Conservation (phyloP, 2,888 invertebrate species). For the Gastracanthus pulcherrimus region DNA sequence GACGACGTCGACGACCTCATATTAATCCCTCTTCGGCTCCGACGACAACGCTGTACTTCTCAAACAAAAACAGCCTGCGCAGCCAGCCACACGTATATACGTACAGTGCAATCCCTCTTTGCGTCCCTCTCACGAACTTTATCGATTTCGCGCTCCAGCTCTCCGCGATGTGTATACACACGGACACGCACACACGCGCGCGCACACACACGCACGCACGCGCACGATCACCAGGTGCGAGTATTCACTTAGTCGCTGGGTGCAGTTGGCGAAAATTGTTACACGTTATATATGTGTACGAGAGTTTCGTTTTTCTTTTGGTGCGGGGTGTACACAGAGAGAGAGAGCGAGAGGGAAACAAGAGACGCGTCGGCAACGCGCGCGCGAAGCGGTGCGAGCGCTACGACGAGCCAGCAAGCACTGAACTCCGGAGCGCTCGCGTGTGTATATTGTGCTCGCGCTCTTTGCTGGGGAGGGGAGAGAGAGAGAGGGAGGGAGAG, state of each 20-base stretch:
- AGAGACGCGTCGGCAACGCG: background rate
- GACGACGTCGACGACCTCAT: too few relatives aligned
- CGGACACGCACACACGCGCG: background rate
- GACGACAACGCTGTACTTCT: too few relatives aligned
- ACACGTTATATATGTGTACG: too few relatives aligned
- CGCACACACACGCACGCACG: background rate
- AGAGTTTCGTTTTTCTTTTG: too few relatives aligned
- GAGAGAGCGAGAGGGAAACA: too few relatives aligned
- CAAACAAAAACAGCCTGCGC: too few relatives aligned
- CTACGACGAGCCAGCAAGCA: constrained; percentile 40
- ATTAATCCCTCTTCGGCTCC: too few relatives aligned
- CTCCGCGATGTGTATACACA: background rate
- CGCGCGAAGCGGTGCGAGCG: constrained; percentile 11
- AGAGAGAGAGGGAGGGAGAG: background rate
- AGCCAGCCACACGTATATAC: background rate
- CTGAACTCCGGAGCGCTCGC: constrained; percentile 24
- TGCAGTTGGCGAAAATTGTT: too few relatives aligned
- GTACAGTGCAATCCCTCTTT: background rate
- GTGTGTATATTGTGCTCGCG: background rate
- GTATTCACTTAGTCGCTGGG: background rate
- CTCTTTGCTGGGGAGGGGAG: background rate
- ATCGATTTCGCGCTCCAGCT: constrained; percentile 28
- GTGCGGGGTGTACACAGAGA: too few relatives aligned
- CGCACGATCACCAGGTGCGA: background rate
- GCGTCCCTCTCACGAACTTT: background rate